These are phyloP conservation scores for Athripsodes cinereus DNA, from an alignment of 2,888 invertebrate species.

Conservation along the genomic window DNA sequence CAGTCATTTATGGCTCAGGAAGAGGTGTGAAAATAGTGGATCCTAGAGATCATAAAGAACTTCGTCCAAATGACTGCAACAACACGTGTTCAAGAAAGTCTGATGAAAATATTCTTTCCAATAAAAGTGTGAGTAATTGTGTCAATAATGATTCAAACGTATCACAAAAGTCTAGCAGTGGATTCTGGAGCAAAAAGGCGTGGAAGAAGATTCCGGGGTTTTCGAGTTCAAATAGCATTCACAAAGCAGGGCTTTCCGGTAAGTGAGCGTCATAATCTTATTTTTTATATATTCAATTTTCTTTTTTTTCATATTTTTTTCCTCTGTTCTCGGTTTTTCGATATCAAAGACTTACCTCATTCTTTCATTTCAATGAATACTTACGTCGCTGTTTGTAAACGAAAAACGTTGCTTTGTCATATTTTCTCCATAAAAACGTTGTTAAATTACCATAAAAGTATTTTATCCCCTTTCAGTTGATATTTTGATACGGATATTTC, in stretches of 20 bases:
- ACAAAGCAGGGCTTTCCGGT: constrained; percentile 62
- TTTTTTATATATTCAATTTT: neutral
- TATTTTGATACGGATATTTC: no score
- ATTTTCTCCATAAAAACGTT: no score
- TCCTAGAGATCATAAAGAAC: constrained; percentile 25
- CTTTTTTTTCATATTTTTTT: neutral
- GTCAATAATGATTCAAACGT: constrained; percentile 48
- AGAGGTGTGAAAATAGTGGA: constrained; percentile 44
- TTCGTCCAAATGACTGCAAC: constrained; percentile 38
- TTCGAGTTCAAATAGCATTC: constrained; percentile 63
- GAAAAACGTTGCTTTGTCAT: no score
- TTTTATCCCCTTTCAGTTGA: no score
- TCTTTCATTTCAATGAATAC: neutral
- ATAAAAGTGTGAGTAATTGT: constrained; percentile 36
- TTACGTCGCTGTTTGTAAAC: no score
- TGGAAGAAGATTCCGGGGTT: constrained; percentile 75
- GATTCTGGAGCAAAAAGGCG: constrained; percentile 70
- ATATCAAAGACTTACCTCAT: neutral
- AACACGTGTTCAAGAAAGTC: constrained; percentile 34
- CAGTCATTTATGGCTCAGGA: constrained; percentile 49
- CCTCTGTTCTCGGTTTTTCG: no score
- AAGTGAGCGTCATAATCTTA: constrained; percentile 38
- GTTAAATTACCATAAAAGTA: no score
- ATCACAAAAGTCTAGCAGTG: constrained; percentile 43
- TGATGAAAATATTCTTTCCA: constrained; percentile 21